These are phyloP conservation scores for Drosophila vallismaia DNA, from an alignment of 2,888 invertebrate species.

Conservation along the genomic window DNA sequence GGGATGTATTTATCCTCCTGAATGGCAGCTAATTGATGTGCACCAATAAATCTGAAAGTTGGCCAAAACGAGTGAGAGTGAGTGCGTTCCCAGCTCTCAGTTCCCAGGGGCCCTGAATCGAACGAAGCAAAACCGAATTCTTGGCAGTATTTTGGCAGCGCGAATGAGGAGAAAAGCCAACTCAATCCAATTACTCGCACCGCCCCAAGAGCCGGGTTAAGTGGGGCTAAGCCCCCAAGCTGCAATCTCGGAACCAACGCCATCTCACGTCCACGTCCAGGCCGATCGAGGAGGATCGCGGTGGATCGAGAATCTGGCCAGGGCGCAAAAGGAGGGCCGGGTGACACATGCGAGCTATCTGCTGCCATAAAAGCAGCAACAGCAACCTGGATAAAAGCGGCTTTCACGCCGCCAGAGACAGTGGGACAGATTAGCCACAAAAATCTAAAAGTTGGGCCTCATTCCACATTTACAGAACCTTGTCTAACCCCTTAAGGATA, in stretches of 20 bases:
- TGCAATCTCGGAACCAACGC: conserved; percentile 19
- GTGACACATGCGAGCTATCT: conserved; percentile 72
- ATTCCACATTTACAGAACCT: too few relatives aligned
- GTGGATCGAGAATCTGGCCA: conserved; percentile 17
- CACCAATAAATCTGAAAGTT: conserved; percentile 67
- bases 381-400: conserved; percentile 64
- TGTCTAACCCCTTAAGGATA: too few relatives aligned
- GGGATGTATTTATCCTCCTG: conserved; percentile 27
- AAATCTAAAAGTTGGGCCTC: too few relatives aligned
- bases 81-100: conserved; percentile 3
- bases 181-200: conserved; percentile 58
- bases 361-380: conserved; percentile 73
- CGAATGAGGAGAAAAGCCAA: conserved; percentile 35
- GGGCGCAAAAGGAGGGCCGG: conserved; percentile 48
- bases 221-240: conserved; percentile 54
- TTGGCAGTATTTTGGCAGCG: conserved; percentile 34
- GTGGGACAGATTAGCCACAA: background rate
- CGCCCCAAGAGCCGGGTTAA: conserved; percentile 53
- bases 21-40: conserved; percentile 67
- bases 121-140: conserved; percentile 5
- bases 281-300: conserved; percentile 15
- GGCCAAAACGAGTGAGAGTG: conserved; percentile 23
- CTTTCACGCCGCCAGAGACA: conserved; percentile 11
- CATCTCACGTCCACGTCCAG: conserved; percentile 7
- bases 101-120: conserved; percentile 12